Evolutionary conservation across 2,113 vertebrate genomes (phyloP), one percentile per base, ranked within the genome.

Genomic region (Gallinago jamesoni): DNA sequence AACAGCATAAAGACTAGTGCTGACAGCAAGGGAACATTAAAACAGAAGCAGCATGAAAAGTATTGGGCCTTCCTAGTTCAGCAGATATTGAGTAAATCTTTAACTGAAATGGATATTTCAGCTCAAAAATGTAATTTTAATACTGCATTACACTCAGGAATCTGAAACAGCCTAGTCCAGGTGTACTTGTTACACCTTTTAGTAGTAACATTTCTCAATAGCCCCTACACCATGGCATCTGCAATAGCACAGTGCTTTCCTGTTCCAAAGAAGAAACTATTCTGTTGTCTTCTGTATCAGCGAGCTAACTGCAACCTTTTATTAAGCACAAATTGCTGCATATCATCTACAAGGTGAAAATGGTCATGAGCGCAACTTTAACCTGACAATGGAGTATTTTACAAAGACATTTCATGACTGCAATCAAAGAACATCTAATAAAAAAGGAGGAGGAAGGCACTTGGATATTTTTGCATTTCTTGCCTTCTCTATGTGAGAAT

Each of bases 31-130:
- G 17, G 56, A 89, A 84, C 27, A 15, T 24, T 90, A 86, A 89
- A 95, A 95, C 33, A 89, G 69, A 86, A 92, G 48, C 45, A 73
- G 45, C 23, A 63, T 87, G 47, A 94, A 94, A 96, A 95, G 90
- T 92, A 87, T 66, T 1, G 0, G 19, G 63, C 20, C 25, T 75
- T 92, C 50, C 45, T 79, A 73, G 52, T 93, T 93, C 84, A 95
- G 50, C 57, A 94, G 87, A 76, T 87, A 94, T 91, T 89, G 62
- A 91, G 31, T 95, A 85, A 87, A 92, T 92, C 90, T 87, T 94
- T 66, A 91, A 89, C 45, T 82, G 57, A 84, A 92, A 66, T 87
- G 84, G 45, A 55, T 13, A 27, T 53, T 14, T 95, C 27, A 91
- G 31, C 23, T 53, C 30, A 3, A 70, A 94, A 92, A 76, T 45